Percentiles rank a stretch among this genome's conserved stretches.
Evolutionary conservation across 2,888 invertebrate species (phyloP).

Genomic region (Prenolepis imparis): DNA sequence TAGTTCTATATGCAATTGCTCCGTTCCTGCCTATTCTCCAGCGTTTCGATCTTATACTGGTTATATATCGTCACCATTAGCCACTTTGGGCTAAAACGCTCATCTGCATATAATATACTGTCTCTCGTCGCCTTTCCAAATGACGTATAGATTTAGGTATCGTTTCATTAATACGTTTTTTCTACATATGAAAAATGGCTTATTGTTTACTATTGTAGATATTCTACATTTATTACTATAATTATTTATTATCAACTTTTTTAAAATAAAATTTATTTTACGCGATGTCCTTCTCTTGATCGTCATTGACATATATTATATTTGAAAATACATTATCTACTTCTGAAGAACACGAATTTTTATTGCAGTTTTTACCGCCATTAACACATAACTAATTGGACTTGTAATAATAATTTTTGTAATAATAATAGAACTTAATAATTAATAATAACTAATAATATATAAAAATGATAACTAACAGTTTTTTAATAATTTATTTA

Average conservation of each 20-base stretch:
- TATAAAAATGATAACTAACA: too few species aligned
- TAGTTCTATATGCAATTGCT: conserved; percentile 77
- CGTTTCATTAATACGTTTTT: neutral
- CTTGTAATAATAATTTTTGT: neutral
- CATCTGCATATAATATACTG: neutral
- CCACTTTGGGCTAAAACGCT: conserved; percentile 32
- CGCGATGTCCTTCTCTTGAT: neutral
- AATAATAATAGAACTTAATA: neutral
- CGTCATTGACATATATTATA: neutral
- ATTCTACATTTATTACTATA: neutral
- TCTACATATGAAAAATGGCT: neutral
- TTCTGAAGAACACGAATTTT: neutral
- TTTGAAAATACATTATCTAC: neutral
- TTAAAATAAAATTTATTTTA: neutral
- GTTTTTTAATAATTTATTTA: too few species aligned
- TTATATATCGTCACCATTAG: conserved; percentile 37
- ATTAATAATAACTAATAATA: neutral
- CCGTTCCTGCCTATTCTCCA: conserved; percentile 76
- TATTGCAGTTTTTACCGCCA: neutral
- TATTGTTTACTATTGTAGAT: too few species aligned
- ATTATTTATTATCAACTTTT: neutral
- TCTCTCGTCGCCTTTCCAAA: neutral
- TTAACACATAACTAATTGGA: neutral
- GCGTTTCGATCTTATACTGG: conserved; percentile 67
- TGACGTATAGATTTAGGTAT: neutral